Base-by-base conservation (phyloP, 2,888 invertebrate genomes). In the Acrocyrtus sp. region DNA sequence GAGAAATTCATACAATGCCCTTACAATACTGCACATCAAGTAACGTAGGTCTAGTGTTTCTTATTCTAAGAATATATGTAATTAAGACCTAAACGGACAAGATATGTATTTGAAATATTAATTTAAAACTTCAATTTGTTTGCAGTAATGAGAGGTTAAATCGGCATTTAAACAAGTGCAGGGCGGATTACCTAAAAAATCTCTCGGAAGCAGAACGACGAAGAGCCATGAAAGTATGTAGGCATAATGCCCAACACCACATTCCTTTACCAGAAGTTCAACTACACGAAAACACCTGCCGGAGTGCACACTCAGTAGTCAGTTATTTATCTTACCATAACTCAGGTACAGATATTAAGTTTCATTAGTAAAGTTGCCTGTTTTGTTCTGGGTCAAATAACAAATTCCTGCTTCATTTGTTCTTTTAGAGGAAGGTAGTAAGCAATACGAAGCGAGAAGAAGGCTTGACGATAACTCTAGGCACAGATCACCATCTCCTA, bases 41-140 rank as follows among this genome's bases (percentile, higher is more conserved):
- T 79, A 6, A 74, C 77, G 79, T 79, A 76, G 62, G 74, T 60
- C n/a, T n/a, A n/a, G n/a, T n/a, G n/a, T n/a, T n/a, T n/a, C n/a
- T n/a, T n/a, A n/a, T n/a, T n/a, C n/a, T n/a, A n/a, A n/a, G n/a
- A n/a, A n/a, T n/a, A n/a, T n/a, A n/a, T n/a, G n/a, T n/a, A n/a
- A n/a, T n/a, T n/a, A n/a, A n/a, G n/a, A n/a, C n/a, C n/a, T n/a
- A n/a, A n/a, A n/a, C n/a, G n/a, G n/a, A n/a, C n/a, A n/a, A n/a
- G n/a, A n/a, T n/a, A n/a, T n/a, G n/a, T n/a, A n/a, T n/a, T n/a
- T n/a, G n/a, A n/a, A n/a, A n/a, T n/a, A n/a, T n/a, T n/a, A n/a
- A n/a, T n/a, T n/a, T n/a, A n/a, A n/a, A n/a, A n/a, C n/a, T n/a
- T n/a, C n/a, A n/a, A n/a, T n/a, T n/a, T n/a, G n/a, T n/a, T n/a